Evolutionary conservation across 2,797 vertebrate species (phyloP).

Genomic region (Triplophysa bombifrons): DNA sequence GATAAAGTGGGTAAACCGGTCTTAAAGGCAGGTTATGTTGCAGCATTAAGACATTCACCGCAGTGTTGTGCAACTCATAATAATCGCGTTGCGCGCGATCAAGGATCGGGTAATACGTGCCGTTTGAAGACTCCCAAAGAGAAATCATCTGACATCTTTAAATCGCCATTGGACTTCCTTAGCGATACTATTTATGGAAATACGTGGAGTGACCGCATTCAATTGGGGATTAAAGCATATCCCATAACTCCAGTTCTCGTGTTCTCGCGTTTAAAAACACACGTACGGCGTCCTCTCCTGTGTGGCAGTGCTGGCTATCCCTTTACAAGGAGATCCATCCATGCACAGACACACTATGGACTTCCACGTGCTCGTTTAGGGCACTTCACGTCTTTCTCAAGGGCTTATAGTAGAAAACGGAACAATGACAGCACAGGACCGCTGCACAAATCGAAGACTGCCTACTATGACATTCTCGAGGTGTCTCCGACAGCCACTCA

Average conservation of each 20-base stretch:
- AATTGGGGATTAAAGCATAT: not conserved
- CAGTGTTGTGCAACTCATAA: not conserved
- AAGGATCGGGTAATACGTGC: not conserved
- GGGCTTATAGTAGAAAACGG: not conserved
- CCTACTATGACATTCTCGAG: slow-evolving; percentile 59
- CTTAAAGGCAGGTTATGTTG: not conserved
- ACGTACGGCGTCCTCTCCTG: not conserved
- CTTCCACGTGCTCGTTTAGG: not conserved
- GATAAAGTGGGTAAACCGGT: not conserved
- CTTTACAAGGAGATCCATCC: not conserved
- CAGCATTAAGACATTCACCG: not conserved
- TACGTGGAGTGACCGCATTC: not conserved
- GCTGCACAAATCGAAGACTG: slow-evolving; percentile 34
- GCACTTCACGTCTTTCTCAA: not conserved
- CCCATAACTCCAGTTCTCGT: not conserved
- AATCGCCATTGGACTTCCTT: not conserved
- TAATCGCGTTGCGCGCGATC: not conserved
- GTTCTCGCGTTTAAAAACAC: not conserved
- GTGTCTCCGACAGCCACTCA: slow-evolving; percentile 82
- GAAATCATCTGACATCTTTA: not conserved
- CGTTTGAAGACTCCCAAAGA: not conserved
- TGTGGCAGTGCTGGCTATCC: not conserved
- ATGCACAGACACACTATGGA: not conserved
- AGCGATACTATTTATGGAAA: not conserved
- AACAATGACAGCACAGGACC: not conserved